A percentile compares a stretch with the other conserved stretches of the same genome.
Conservation (phyloP, 2,888 invertebrate species). For the Digitonthophagus gazella region DNA sequence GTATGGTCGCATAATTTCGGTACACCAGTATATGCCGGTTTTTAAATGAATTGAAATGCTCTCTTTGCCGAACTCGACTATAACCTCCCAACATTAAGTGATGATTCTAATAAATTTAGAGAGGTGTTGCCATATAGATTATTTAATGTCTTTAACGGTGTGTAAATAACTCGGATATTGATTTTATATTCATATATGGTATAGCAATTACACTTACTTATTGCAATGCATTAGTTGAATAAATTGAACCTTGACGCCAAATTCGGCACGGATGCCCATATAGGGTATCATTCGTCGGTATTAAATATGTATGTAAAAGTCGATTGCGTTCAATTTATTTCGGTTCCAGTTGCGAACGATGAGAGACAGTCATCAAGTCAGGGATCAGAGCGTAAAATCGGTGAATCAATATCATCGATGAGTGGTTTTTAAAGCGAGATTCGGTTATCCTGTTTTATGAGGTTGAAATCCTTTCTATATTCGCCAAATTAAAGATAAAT, state of each 20-base stretch:
- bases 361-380: neutral
- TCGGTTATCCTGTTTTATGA: neutral
- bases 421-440: neutral
- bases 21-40: too few relatives aligned
- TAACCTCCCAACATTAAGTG: too few relatives aligned
- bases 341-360: neutral
- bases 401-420: neutral
- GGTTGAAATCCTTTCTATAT: neutral
- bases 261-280: neutral
- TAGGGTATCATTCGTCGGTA: neutral
- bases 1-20: too few relatives aligned
- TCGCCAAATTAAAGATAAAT: neutral
- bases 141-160: neutral
- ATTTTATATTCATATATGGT: neutral
- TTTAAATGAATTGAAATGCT: too few relatives aligned
- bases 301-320: neutral
- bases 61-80: too few relatives aligned
- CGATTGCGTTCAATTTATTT: neutral
- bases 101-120: neutral
- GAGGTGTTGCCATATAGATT: neutral
- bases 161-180: neutral
- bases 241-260: neutral
- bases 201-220: neutral
- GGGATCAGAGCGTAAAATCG: neutral
- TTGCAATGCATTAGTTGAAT: neutral